Percentiles rank a stretch among this genome's conserved stretches.
Evolutionary conservation across 2,797 vertebrate species (phyloP).

Genomic region (Gallinago stenura): DNA sequence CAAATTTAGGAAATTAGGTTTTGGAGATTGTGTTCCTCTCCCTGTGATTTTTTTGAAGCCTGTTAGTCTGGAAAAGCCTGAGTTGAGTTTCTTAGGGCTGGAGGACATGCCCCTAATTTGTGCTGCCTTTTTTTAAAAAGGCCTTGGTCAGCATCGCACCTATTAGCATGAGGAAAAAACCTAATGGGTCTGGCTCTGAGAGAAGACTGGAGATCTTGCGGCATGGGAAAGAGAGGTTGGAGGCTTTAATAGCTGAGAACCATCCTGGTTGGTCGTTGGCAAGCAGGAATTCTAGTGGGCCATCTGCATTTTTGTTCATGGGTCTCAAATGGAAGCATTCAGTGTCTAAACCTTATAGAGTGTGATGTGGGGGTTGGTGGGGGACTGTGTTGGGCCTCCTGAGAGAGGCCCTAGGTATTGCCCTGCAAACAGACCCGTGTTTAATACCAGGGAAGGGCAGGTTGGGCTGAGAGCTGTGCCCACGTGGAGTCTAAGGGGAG

Average conservation of each 20-base stretch:
- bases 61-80: slow-evolving; percentile 5
- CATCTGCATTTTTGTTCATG: neutral
- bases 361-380: neutral
- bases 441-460: neutral
- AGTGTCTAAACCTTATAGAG: neutral
- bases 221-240: neutral
- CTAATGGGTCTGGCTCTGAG: neutral
- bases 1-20: slow-evolving; percentile 4
- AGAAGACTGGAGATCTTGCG: neutral
- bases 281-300: neutral
- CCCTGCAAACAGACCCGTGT: neutral
- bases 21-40: neutral
- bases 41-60: neutral
- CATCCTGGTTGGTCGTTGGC: neutral
- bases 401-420: neutral
- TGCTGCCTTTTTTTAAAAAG: neutral
- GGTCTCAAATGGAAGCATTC: neutral
- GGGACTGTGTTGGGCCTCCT: neutral
- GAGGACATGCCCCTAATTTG: neutral
- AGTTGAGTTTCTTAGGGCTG: neutral
- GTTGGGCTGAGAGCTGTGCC: neutral
- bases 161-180: neutral
- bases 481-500: neutral
- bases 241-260: neutral
- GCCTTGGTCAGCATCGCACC: neutral